A percentile compares a stretch with the other conserved stretches of the same genome.
Conservation (phyloP, 2,888 invertebrate species). For the Oligia latruncula region DNA sequence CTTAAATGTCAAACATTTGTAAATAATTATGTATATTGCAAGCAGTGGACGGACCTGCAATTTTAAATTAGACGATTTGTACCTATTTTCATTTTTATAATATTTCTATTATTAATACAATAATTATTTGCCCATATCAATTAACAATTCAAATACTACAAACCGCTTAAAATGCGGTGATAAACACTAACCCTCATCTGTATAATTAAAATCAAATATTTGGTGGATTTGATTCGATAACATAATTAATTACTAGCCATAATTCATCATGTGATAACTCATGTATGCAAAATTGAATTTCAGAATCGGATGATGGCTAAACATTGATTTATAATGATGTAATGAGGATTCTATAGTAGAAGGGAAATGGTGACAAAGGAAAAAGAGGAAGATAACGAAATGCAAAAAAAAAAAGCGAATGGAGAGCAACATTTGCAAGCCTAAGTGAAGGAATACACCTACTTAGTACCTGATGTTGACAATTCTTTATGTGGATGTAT, state of each 20-base stretch:
- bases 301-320: slow-evolving; percentile 7
- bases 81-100: not conserved
- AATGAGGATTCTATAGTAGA: not conserved
- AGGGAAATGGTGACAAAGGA: not conserved
- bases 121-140: slow-evolving; percentile 9
- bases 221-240: slow-evolving; percentile 38
- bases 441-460: not conserved
- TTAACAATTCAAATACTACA: slow-evolving; percentile 23
- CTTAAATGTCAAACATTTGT: not conserved
- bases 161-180: slow-evolving; percentile 25
- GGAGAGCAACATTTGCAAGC: not conserved
- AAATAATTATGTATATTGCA: not conserved
- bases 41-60: not conserved
- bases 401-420: not conserved
- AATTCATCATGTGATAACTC: slow-evolving; percentile 32
- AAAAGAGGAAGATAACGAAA: not conserved
- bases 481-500: not conserved
- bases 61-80: not conserved
- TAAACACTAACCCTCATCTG: slow-evolving; percentile 21
- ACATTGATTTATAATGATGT: not conserved
- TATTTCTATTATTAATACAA: not conserved
- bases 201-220: slow-evolving; percentile 53
- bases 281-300: slow-evolving; percentile 43
- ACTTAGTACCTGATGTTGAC: not conserved
- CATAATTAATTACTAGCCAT: slow-evolving; percentile 40